Percentiles rank a stretch among this genome's conserved stretches.
Conservation (phyloP, 2,113 vertebrate genomes). For the Macquaria australasica region DNA sequence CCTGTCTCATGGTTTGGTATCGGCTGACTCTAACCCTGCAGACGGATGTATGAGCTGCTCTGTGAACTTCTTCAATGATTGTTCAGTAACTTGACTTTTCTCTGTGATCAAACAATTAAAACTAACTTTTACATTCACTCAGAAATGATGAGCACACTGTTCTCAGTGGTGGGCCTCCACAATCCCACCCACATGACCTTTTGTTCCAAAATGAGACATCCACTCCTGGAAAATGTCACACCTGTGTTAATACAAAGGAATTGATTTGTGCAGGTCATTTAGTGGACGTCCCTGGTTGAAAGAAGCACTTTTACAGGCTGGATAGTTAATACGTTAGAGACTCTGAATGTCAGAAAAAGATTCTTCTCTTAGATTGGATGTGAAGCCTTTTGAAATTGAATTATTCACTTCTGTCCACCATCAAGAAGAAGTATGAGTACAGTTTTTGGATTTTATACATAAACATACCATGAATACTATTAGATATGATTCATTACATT, state of each 20-base stretch:
- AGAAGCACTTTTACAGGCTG: background rate
- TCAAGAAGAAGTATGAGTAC: background rate
- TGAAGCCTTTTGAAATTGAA: background rate
- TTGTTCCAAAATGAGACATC: slow-evolving; percentile 16
- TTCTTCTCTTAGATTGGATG: background rate
- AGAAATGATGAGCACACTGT: background rate
- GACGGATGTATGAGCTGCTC: too few relatives aligned
- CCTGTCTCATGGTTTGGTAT: too few relatives aligned
- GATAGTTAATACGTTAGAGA: background rate
- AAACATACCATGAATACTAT: too few relatives aligned
- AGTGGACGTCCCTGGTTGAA: background rate
- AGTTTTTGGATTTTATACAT: background rate
- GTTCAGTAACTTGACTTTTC: background rate
- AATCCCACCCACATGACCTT: background rate
- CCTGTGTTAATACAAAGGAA: background rate
- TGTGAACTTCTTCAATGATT: too few relatives aligned
- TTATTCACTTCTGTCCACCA: background rate
- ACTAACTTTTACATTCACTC: background rate
- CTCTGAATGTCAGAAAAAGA: background rate
- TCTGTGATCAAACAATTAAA: background rate
- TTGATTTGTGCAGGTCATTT: background rate
- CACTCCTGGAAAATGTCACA: slow-evolving; percentile 11
- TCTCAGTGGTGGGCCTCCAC: background rate
- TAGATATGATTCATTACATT: background rate
- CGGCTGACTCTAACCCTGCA: too few relatives aligned